Evolutionary conservation across 2,797 vertebrate genomes (phyloP).

Genomic region (Erethizon dorsatum): DNA sequence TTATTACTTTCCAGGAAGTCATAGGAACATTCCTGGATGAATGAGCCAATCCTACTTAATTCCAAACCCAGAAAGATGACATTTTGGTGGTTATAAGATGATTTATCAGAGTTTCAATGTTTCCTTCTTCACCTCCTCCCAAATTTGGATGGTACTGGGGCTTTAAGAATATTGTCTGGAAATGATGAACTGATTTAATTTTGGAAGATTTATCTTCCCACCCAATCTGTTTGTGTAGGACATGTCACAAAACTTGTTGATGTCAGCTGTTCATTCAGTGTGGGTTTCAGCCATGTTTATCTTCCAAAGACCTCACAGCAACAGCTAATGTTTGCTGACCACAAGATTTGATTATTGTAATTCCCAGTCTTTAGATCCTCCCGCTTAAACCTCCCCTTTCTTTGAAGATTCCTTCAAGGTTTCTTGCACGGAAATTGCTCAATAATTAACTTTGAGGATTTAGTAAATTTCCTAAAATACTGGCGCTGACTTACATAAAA

Average conservation of each 20-base stretch:
- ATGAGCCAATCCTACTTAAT: slow-evolving; percentile 62
- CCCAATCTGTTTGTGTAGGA: slow-evolving; percentile 75
- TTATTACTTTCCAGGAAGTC: slow-evolving; percentile 26
- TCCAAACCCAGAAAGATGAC: slow-evolving; percentile 66
- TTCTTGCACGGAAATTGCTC: slow-evolving; percentile 68
- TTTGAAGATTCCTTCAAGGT: slow-evolving; percentile 79
- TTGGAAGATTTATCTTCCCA: slow-evolving; percentile 73
- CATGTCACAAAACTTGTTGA: slow-evolving; percentile 71
- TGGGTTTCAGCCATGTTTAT: slow-evolving; percentile 81
- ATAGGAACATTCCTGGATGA: slow-evolving; percentile 13
- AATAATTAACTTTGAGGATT: slow-evolving; percentile 66
- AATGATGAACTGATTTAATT: slow-evolving; percentile 82
- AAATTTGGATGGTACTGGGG: slow-evolving; percentile 13
- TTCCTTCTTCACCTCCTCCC: slow-evolving; percentile 61
- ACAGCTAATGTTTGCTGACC: slow-evolving; percentile 76
- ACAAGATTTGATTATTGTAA: slow-evolving; percentile 81
- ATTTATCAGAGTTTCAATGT: slow-evolving; percentile 69
- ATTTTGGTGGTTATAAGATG: slow-evolving; percentile 63
- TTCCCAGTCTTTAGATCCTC: slow-evolving; percentile 71
- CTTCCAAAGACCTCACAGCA: slow-evolving; percentile 82
- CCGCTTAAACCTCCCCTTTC: slow-evolving; percentile 54
- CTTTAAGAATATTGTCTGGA: slow-evolving; percentile 69
- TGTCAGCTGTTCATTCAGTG: slow-evolving; percentile 74
- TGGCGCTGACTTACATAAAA: slow-evolving; percentile 40
- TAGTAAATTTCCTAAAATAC: slow-evolving; percentile 60